Evolutionary conservation across 1,140 invertebrate genomes (phyloP).

Genomic region (Papilio polyxenes): DNA sequence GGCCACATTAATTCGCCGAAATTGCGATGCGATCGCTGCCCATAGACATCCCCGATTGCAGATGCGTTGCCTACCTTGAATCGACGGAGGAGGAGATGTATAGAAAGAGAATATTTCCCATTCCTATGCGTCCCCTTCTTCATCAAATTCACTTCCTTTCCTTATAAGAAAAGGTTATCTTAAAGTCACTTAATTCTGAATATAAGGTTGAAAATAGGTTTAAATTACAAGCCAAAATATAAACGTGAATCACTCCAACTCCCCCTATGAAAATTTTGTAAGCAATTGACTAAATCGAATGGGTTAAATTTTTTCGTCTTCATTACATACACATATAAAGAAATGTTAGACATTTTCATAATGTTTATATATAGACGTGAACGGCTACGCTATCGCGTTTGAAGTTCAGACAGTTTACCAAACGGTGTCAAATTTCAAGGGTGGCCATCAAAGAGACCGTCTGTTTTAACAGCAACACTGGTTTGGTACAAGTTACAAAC

Average conservation of each 20-base stretch:
- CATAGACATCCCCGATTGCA: no score
- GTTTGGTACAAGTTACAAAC: constrained; percentile 42
- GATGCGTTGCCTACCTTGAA: no score
- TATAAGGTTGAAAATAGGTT: neutral
- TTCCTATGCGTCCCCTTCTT: no score
- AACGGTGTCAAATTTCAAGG: constrained; percentile 57
- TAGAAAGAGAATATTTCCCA: no score
- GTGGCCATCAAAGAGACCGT: constrained; percentile 55
- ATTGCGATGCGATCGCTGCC: no score
- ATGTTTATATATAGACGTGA: constrained; percentile 27
- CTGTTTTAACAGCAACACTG: constrained; percentile 55
- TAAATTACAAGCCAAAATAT: neutral
- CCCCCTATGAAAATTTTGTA: neutral
- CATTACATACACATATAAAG: constrained; percentile 9
- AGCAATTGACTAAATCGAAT: neutral
- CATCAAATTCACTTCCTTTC: no score
- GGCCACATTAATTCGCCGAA: no score
- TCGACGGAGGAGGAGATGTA: no score
- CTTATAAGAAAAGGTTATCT: no score
- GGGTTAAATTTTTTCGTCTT: constrained; percentile 10
- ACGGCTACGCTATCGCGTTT: constrained; percentile 30
- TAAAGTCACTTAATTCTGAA: neutral
- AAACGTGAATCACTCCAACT: neutral
- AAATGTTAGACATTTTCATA: constrained; percentile 28
- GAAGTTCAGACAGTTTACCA: constrained; percentile 38